A percentile compares a stretch with the other conserved stretches of the same genome.
These are phyloP conservation scores for Drosophila neonasuta DNA, from an alignment of 2,888 invertebrate genomes.

Conservation along the genomic window DNA sequence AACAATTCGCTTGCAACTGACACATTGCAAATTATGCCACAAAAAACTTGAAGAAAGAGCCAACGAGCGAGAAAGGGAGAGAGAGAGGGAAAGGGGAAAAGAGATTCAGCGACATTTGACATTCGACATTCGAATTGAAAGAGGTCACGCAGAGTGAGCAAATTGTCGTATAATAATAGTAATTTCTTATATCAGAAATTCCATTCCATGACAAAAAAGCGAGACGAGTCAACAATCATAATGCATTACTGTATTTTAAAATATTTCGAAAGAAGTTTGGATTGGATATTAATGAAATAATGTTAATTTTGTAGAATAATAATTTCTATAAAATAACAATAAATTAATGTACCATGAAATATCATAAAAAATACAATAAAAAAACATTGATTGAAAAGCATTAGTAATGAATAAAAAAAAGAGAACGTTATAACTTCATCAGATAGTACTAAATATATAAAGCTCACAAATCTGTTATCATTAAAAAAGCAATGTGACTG, in stretches of 20 bases:
- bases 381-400: no score
- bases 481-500: no score
- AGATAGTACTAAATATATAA: no score
- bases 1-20: constrained; percentile 61
- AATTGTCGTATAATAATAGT: constrained; percentile 2
- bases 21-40: constrained; percentile 65
- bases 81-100: background rate
- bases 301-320: no score
- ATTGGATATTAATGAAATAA: no score
- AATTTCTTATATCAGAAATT: background rate
- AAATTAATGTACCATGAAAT: no score
- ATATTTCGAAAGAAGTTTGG: no score
- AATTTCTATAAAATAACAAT: no score
- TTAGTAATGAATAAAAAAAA: no score
- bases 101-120: constrained; percentile 11
- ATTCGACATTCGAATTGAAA: constrained; percentile 10
- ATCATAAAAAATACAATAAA: no score
- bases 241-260: background rate
- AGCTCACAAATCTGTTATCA: no score
- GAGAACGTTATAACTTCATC: no score
- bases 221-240: background rate
- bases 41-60: constrained; percentile 23
- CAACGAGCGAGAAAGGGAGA: background rate
- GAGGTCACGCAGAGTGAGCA: constrained; percentile 7
- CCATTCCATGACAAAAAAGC: background rate